phyloP scores from a whole-genome alignment of 2,113 vertebrate genomes.

The Notechis scutatus region DNA sequence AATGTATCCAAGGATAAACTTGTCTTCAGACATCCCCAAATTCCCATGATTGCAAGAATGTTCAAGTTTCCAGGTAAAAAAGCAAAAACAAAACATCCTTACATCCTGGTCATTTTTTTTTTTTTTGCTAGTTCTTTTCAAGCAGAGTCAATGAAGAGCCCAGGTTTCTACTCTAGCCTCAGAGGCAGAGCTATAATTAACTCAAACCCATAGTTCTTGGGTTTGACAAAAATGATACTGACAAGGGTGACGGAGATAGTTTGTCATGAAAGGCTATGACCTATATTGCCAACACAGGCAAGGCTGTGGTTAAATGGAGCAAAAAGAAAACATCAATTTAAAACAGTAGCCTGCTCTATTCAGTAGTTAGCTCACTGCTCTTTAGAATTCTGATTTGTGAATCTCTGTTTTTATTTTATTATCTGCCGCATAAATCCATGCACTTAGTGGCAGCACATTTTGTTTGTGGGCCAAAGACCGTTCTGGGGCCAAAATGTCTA shows the following conservation, averaged over 20 bases:
- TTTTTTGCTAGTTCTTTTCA: not conserved
- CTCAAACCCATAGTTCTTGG: not conserved
- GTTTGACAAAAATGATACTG: not conserved
- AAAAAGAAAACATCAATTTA: not conserved
- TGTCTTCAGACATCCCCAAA: not conserved
- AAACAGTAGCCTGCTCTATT: not conserved
- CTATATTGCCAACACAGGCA: not conserved
- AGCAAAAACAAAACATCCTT: not conserved
- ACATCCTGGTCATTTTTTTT: not conserved
- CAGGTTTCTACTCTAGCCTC: not conserved
- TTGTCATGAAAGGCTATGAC: not conserved
- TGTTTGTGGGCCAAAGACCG: not conserved
- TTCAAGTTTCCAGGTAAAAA: not conserved
- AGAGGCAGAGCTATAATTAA: not conserved
- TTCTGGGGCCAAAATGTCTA: not conserved
- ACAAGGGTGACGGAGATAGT: not conserved
- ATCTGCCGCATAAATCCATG: not conserved
- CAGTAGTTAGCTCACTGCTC: not conserved
- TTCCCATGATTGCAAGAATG: not conserved
- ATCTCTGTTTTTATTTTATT: not conserved
- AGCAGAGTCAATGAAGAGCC: not conserved
- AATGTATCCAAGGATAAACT: not conserved
- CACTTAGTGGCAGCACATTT: not conserved
- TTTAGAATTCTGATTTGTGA: not conserved
- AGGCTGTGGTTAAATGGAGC: not conserved